Conservation (phyloP, 1,140 invertebrate genomes). For the Bradynema listronoti region DNA sequence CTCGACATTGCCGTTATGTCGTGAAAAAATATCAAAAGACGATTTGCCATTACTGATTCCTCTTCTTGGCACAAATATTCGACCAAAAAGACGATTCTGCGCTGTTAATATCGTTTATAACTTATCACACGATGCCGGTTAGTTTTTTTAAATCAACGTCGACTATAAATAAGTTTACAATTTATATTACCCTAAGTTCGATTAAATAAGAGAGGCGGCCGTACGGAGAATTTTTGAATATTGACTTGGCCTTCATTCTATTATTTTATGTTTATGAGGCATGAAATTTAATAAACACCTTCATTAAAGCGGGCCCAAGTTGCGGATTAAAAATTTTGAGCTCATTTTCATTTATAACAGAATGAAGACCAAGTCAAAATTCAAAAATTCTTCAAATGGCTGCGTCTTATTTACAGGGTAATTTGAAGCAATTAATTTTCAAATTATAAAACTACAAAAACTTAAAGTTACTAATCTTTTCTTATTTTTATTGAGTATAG, state of each 20-base stretch:
- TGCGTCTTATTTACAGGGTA: no score
- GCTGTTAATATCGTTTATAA: conserved; percentile 26
- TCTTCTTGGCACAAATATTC: background rate
- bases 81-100: background rate
- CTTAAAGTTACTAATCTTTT: no score
- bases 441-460: no score
- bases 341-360: no score
- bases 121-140: conserved; percentile 29
- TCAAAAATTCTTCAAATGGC: no score
- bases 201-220: background rate
- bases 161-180: background rate
- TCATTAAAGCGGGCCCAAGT: background rate
- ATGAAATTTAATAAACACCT: background rate
- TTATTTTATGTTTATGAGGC: background rate
- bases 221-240: background rate
- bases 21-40: conserved; percentile 2
- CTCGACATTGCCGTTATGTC: background rate
- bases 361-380: no score
- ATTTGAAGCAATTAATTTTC: no score
- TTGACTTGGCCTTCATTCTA: background rate
- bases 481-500: no score
- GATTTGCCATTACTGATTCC: conserved; percentile 16
- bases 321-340: no score
- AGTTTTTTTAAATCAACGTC: conserved; percentile 6
- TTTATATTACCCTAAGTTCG: background rate